Base-by-base conservation (phyloP, 2,797 vertebrate genomes). In the Calcarius lapponicus region DNA sequence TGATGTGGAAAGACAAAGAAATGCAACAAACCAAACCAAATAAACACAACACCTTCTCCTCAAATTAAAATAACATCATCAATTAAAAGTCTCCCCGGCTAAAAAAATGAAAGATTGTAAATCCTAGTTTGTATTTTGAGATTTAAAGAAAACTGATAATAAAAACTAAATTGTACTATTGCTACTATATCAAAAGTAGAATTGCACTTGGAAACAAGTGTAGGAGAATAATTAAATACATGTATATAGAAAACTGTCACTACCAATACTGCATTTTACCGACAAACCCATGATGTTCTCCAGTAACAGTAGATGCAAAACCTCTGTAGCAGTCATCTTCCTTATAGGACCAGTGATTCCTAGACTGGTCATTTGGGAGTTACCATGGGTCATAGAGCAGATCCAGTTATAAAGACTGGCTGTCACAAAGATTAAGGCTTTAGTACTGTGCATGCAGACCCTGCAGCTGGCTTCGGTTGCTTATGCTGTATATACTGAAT, bases 11-110 rank as follows among this genome's bases (percentile, higher is more conserved):
- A 65, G 38, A 22, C 29, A n/a, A 66, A 53, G 17, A 65, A 60
- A 43, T 7, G 4, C 0, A 61, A 5, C 14, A 67, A 78, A 25
- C 21, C 16, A 75, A 32, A 32, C 28, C 48, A 69, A 79, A 57
- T 12, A 6, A 80, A 10, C 7, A 17, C 7, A 70, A 65, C 3
- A 32, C 2, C 6, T 17, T 4, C 3, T 1, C 1, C 7, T 5
- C 13, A 60, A 74, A 45, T 20, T 25, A 45, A 31, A 48, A n/a
- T 11, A 72, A 5, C 7, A 36, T 4, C 12, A 71, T 42, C 17
- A 89, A 48, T 38, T 10, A 70, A 67, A 67, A 67, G 24, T 36
- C 40, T 81, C 34, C 15, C 29, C 36, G 28, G 40, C 16, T 81
- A 18, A 75, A 84, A 57, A 92, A 70, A 58, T 10, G 10, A 42